Evolutionary conservation across 1,140 invertebrate species (phyloP).

Genomic region (Bombus terrestris): DNA sequence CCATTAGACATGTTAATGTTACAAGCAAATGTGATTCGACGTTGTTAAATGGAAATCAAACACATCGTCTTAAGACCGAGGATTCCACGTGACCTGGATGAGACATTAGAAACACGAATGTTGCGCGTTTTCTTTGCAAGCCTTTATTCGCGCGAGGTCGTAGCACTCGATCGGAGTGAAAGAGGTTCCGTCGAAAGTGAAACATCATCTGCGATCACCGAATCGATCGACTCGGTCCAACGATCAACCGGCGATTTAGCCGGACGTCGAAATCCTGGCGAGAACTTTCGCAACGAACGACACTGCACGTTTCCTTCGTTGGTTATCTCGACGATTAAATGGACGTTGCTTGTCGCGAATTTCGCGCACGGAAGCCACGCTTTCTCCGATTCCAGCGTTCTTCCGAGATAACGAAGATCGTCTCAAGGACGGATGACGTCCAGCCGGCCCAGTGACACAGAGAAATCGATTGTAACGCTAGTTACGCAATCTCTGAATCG

Average conservation of each 20-base stretch:
- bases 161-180: constrained; percentile 35
- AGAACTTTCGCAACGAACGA: constrained; percentile 51
- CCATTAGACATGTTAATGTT: no score
- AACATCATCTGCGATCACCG: constrained; percentile 30
- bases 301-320: neutral
- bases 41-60: constrained; percentile 11
- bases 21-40: no score
- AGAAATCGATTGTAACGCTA: constrained; percentile 50
- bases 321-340: constrained; percentile 2
- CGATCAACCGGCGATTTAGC: constrained; percentile 24
- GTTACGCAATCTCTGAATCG: constrained; percentile 4
- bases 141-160: neutral
- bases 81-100: neutral
- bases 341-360: neutral
- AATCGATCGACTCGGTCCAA: constrained; percentile 41
- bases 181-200: constrained; percentile 52
- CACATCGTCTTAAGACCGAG: neutral
- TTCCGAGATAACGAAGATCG: neutral
- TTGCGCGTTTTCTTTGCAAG: neutral
- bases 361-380: constrained; percentile 17
- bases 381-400: constrained; percentile 33
- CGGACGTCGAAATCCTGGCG: neutral
- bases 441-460: constrained; percentile 34
- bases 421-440: neutral
- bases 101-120: neutral